Evolutionary conservation across 2,797 vertebrate species (phyloP).

Genomic region (Oreortyx pictus): DNA sequence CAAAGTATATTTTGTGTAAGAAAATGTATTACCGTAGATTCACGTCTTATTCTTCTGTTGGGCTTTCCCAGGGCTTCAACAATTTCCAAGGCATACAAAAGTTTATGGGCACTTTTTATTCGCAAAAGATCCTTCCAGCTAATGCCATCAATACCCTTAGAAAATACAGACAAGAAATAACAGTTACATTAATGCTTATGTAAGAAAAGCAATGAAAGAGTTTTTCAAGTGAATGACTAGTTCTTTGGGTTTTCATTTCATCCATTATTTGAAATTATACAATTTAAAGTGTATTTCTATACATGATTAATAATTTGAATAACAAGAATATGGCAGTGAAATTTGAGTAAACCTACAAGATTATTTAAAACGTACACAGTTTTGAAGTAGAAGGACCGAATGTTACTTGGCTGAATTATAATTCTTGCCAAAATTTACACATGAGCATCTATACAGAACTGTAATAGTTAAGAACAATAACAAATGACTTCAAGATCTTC

Average conservation of each 20-base stretch:
- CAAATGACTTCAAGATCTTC: background rate
- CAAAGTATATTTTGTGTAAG: background rate
- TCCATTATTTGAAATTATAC: background rate
- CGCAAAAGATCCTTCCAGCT: constrained; percentile 97
- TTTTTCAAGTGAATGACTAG: background rate
- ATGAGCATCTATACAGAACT: background rate
- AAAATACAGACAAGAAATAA: background rate
- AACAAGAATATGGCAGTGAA: background rate
- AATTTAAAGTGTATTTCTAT: background rate
- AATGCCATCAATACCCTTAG: constrained; percentile 89
- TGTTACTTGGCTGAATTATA: background rate
- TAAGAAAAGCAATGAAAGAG: background rate
- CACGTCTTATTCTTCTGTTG: constrained; percentile 94
- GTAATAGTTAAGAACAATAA: background rate
- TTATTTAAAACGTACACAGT: background rate
- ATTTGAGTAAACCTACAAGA: background rate
- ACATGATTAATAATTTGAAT: background rate
- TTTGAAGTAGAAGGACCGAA: background rate
- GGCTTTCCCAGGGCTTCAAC: constrained; percentile 98
- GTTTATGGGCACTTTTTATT: constrained; percentile 97
- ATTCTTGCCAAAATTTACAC: background rate
- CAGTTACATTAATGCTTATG: background rate
- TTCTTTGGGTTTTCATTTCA: background rate
- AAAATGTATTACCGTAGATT: constrained; percentile 88
- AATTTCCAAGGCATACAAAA: constrained; percentile 97